phyloP scores from a whole-genome alignment of 1,140 invertebrate genomes.

The Ostrea denselamellosa region DNA sequence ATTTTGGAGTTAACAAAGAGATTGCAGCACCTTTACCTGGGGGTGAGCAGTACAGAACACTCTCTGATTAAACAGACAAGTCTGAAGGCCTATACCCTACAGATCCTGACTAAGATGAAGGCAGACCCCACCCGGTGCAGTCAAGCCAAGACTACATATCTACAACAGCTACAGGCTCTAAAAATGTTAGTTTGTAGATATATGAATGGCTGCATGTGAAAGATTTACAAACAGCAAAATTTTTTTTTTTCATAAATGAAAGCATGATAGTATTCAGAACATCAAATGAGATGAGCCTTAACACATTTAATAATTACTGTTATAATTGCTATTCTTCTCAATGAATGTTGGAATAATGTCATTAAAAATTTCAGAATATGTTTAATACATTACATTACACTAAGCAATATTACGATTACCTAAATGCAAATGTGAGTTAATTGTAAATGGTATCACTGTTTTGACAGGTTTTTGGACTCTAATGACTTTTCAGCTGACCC shows the following conservation, averaged over 20 bases:
- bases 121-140: conserved; percentile 52
- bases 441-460: not conserved
- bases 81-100: conserved; percentile 89
- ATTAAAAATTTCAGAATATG: too few species aligned
- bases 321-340: not conserved
- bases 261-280: too few species aligned
- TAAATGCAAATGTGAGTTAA: too few species aligned
- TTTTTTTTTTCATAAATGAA: too few species aligned
- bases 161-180: conserved; percentile 25
- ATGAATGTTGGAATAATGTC: not conserved
- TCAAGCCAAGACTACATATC: conserved; percentile 8
- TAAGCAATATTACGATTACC: too few species aligned
- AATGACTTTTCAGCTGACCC: conserved; percentile 84
- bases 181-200: not conserved
- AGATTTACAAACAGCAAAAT: too few species aligned
- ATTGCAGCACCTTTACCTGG: conserved; percentile 71
- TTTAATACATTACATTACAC: too few species aligned
- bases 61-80: conserved; percentile 90
- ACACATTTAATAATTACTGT: not conserved
- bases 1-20: conserved; percentile 66
- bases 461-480: conserved; percentile 77
- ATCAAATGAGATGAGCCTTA: too few species aligned
- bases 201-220: not conserved
- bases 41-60: conserved; percentile 76
- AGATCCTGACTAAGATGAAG: conserved; percentile 84